Percentiles rank a stretch among this genome's conserved stretches.
Evolutionary conservation across 1,140 invertebrate genomes (phyloP).

Genomic region (Trichonephila clavata): DNA sequence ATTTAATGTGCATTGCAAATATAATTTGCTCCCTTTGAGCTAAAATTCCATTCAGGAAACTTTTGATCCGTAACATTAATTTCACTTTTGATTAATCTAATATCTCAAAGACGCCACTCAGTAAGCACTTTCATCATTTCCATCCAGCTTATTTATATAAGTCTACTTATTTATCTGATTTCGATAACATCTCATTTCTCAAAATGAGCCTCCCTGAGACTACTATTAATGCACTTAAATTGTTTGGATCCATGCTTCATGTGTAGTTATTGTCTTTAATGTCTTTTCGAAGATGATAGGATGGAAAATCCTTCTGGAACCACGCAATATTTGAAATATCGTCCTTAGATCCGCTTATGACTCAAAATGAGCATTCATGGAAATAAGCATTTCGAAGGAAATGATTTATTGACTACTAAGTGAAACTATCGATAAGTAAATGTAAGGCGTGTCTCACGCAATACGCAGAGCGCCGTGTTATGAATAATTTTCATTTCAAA

Average conservation of each 20-base stretch:
- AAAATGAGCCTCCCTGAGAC: not conserved
- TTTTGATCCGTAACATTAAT: constrained; percentile 3
- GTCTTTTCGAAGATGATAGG: constrained; percentile 17
- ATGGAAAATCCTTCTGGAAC: not conserved
- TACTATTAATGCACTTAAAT: constrained; percentile 50
- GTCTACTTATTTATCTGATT: not conserved
- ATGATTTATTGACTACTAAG: not conserved
- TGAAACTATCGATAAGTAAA: not conserved
- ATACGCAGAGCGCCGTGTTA: not conserved
- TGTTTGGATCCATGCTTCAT: constrained; percentile 20
- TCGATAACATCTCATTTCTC: constrained; percentile 5
- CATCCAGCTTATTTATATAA: not conserved
- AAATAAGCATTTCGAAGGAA: not conserved
- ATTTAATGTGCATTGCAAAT: too few species aligned
- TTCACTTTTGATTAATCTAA: not conserved
- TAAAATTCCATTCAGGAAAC: not conserved
- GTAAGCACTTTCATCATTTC: not conserved
- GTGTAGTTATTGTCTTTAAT: constrained; percentile 24
- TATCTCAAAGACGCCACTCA: not conserved
- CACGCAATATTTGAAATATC: not conserved
- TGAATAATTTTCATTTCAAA: not conserved
- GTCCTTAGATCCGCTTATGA: not conserved
- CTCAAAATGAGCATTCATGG: constrained; percentile 8
- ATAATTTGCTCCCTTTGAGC: not conserved
- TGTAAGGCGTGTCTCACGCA: not conserved